These are phyloP conservation scores for Drosophila flavopinicola DNA, from an alignment of 2,888 invertebrate genomes.

Conservation along the genomic window DNA sequence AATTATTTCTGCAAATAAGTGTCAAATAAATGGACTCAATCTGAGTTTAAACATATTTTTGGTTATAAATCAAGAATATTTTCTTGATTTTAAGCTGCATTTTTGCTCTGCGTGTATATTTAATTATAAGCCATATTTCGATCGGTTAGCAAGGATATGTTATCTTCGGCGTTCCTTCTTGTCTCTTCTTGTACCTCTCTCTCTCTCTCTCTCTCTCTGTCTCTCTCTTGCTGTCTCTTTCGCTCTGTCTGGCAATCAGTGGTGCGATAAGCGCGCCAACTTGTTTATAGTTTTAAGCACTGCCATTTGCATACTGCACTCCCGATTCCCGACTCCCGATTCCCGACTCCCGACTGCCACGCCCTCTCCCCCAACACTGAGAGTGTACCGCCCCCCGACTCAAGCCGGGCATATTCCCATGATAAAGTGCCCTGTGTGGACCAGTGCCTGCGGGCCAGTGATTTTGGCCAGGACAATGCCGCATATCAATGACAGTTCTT, in stretches of 20 bases:
- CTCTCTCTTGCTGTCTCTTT: background rate
- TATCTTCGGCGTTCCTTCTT: background rate
- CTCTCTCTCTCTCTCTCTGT: background rate
- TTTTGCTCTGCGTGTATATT: too few relatives aligned
- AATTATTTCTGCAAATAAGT: too few relatives aligned
- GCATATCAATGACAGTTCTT: constrained; percentile 44
- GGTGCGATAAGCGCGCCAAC: constrained; percentile 33
- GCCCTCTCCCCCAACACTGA: too few relatives aligned
- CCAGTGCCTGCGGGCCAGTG: constrained; percentile 57
- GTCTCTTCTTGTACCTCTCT: constrained; percentile 19
- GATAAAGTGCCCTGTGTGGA: constrained; percentile 67
- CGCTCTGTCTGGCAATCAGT: constrained; percentile 17
- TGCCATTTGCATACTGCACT: constrained; percentile 54
- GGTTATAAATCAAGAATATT: too few relatives aligned
- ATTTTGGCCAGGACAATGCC: constrained; percentile 43
- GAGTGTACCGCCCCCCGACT: constrained; percentile 18
- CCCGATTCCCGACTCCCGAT: too few relatives aligned
- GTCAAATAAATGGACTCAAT: too few relatives aligned
- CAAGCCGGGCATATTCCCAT: constrained; percentile 65
- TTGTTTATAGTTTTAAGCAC: constrained; percentile 60
- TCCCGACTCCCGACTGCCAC: background rate
- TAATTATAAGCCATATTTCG: too few relatives aligned
- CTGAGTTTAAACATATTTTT: too few relatives aligned
- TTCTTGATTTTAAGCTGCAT: too few relatives aligned
- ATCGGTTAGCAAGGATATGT: too few relatives aligned